Evolutionary conservation across 2,888 invertebrate genomes (phyloP).

Genomic region (Sussaba pulchella): DNA sequence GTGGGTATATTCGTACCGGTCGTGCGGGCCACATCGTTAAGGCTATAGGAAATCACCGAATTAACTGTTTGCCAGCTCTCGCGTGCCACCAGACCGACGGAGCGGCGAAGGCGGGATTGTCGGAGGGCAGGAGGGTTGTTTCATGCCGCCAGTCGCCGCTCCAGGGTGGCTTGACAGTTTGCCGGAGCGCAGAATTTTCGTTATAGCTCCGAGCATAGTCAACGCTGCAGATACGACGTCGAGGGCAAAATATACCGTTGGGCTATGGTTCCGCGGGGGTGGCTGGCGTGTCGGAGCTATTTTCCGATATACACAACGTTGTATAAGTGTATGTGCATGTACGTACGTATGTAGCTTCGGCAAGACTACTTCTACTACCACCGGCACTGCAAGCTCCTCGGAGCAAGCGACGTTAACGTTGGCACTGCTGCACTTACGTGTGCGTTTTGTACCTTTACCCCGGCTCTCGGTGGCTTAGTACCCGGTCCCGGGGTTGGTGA

Average conservation of each 20-base stretch:
- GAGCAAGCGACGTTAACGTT: slow-evolving; percentile 40
- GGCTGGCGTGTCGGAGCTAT: slow-evolving; percentile 62
- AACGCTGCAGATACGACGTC: slow-evolving; percentile 43
- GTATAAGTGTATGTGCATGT: slow-evolving; percentile 12
- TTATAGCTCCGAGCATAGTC: slow-evolving; percentile 47
- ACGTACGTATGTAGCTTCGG: not conserved
- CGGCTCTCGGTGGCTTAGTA: slow-evolving; percentile 8
- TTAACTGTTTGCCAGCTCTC: slow-evolving; percentile 73
- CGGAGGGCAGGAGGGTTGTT: too few relatives aligned
- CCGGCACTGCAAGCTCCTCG: slow-evolving; percentile 21
- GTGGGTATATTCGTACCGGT: slow-evolving; percentile 12
- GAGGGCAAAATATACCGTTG: slow-evolving; percentile 49
- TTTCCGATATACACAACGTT: slow-evolving; percentile 44
- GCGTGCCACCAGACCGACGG: slow-evolving; percentile 66
- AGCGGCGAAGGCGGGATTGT: not conserved
- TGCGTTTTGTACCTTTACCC: slow-evolving; percentile 13
- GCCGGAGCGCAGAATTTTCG: slow-evolving; percentile 63
- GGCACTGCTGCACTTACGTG: slow-evolving; percentile 23
- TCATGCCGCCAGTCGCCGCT: not conserved
- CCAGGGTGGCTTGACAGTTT: slow-evolving; percentile 69
- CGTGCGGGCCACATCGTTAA: slow-evolving; percentile 69
- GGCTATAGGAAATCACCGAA: slow-evolving; percentile 75
- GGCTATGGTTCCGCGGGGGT: slow-evolving; percentile 40
- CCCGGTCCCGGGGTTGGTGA: slow-evolving; percentile 1
- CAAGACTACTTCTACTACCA: slow-evolving; percentile 29